Base-by-base conservation (phyloP, 2,888 invertebrate species). In the Diarsia mendica region DNA sequence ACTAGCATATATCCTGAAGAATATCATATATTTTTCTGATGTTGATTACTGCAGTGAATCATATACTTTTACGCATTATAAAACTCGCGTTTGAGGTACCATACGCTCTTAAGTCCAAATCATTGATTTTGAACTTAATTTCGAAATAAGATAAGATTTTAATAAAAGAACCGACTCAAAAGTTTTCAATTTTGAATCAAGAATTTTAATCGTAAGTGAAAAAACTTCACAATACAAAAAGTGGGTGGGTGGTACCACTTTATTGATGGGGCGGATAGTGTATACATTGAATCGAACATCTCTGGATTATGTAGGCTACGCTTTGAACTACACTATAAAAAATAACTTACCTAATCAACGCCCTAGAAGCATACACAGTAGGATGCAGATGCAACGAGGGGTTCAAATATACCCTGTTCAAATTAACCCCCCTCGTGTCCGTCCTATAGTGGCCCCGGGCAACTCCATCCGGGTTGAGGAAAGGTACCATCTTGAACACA, bases 401-500 rank as follows among this genome's bases (percentile, higher is more conserved):
- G 92, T 98, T 98, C 79, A 98, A 95, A 94, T 99, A 99, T 64
- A 99, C 97, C 88, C 99, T 96, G 94, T 99, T 99, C 44, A 99
- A 95, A 95, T 99, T 99, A 44, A 98, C 98, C 9, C 99, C 99
- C 72, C 98, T 96, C 0, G 98, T 98, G 93, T 99, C 99, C 5
- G 99, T 98, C 74, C 98, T 95, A 91, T 98, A 98, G 92, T 98
- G 98, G 0, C 99, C 99, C 72, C 97, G 96, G 13, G 97, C 97
- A 2, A 99, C 99, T 2, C 99, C 99, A 90, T 99, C 99, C 0
- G 99, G 99, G 95, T 99, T 99, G 82, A 99, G 94, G 96, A 99
- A 98, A 0, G 99, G 99, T 84, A 99, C 97, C 92, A 99, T 95
- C 95, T 99, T 99, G 96, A 99, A 99, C 84, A 99, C 98, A 91